Evolutionary conservation across 35 echinoderm and acorn worm species (phyloP).

Genomic region (Ophioderma brevispina): DNA sequence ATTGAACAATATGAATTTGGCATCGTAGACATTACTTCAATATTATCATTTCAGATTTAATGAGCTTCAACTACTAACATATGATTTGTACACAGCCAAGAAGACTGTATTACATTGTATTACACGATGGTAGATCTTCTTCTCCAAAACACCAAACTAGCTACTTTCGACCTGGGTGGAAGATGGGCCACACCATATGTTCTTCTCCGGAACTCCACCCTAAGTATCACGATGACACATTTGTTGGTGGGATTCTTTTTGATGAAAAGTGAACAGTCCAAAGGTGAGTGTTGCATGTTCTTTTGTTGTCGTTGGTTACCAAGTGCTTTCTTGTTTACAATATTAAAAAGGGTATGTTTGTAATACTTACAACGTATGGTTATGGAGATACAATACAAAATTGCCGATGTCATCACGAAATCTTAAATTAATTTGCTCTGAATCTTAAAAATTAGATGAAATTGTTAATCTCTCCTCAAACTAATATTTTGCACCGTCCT

Average conservation of each 20-base stretch:
- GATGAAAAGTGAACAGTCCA: conserved; percentile 76
- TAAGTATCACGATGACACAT: conserved; percentile 82
- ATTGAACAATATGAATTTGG: no score
- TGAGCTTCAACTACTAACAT: conserved; percentile 82
- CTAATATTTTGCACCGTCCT: no score
- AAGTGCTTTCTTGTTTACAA: not conserved
- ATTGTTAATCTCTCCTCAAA: no score
- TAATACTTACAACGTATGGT: no score
- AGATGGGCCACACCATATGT: conserved; percentile 84
- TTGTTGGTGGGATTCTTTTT: conserved; percentile 96
- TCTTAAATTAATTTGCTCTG: not conserved
- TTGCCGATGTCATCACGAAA: no score
- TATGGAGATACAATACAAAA: no score
- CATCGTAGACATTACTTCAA: no score
- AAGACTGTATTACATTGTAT: conserved; percentile 84
- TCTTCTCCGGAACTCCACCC: conserved; percentile 90
- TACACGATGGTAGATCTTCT: conserved; percentile 98
- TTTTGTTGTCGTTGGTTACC: not conserved
- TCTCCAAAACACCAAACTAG: conserved; percentile 70
- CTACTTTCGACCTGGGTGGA: conserved; percentile 66
- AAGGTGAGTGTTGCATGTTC: conserved; percentile 37
- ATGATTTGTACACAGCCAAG: conserved; percentile 68
- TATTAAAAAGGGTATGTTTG: not conserved
- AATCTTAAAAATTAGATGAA: no score
- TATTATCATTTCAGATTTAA: conserved; percentile 82